Percentiles rank a stretch among this genome's conserved stretches.
Evolutionary conservation across 2,113 vertebrate genomes (phyloP).

Genomic region (Hippocampus zosterae): DNA sequence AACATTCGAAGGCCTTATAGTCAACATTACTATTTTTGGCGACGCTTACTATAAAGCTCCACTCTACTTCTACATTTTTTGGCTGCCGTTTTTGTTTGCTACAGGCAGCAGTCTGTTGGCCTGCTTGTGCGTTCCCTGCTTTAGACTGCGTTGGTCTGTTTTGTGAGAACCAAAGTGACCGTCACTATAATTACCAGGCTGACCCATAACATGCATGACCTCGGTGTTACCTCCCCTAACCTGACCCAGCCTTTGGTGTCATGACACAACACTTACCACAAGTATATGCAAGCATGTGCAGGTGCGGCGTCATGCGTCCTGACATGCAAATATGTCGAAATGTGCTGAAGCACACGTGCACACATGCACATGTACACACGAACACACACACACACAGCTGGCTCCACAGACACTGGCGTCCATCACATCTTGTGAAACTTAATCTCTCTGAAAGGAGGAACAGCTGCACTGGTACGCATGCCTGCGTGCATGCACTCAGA

Average conservation of each 20-base stretch:
- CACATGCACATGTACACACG: neutral
- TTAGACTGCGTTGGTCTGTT: slow-evolving; percentile 24
- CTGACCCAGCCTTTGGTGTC: slow-evolving; percentile 32
- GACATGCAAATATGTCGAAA: slow-evolving; percentile 24
- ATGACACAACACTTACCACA: slow-evolving; percentile 17
- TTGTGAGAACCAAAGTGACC: slow-evolving; percentile 54
- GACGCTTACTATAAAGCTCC: neutral
- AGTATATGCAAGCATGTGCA: slow-evolving; percentile 14
- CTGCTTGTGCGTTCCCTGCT: slow-evolving; percentile 21
- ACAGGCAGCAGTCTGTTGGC: slow-evolving; percentile 19
- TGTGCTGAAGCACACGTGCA: slow-evolving; percentile 28
- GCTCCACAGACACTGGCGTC: slow-evolving; percentile 60
- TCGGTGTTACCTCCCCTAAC: slow-evolving; percentile 41
- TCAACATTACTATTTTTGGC: neutral
- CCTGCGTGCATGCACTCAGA: slow-evolving; percentile 1
- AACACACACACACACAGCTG: slow-evolving; percentile 35
- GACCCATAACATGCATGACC: slow-evolving; percentile 45
- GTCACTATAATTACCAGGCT: slow-evolving; percentile 54
- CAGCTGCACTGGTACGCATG: slow-evolving; percentile 56
- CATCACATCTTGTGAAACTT: slow-evolving; percentile 67
- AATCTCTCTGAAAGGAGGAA: slow-evolving; percentile 59
- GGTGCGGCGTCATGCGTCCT: slow-evolving; percentile 1
- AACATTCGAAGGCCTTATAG: neutral
- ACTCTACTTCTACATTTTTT: neutral
- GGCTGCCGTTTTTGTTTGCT: slow-evolving; percentile 16